Base-by-base conservation (phyloP, 2,113 vertebrate genomes). In the Australoheros scitulus region DNA sequence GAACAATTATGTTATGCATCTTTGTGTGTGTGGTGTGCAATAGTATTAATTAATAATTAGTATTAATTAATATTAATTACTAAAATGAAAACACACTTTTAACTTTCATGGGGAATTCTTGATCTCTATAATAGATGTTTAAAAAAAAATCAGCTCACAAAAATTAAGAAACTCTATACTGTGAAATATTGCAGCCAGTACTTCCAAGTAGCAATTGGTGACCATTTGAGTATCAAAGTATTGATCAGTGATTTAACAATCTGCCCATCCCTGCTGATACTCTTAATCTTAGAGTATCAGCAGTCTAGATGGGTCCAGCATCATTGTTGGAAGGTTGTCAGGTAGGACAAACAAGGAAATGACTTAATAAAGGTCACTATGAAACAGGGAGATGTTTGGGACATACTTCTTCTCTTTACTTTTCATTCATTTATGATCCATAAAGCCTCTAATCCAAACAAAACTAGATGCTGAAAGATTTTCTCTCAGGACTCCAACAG, bases 301-400 rank as follows among this genome's bases (percentile, higher is more conserved):
- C 74, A 68, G 8, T 86, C 88, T 76, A 15, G 87, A 94, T 93
- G 3, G 88, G 94, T 96, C 92, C 92, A 94, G 95, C 94, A 91
- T 94, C 80, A 94, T 91, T 93, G 22, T n/a, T 96, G 96, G 96
- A 96, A 91, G 86, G 15, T 83, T 93, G 95, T 96, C 95, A 96
- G 94, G 92, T 93, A 92, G 91, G 93, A 92, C 56, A 81, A 55
- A 58, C 59, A 77, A 79, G 34, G 76, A 29, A 57, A 79, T 63
- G 80, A 80, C 32, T n/a, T 56, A 17, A 26, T 61, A 93, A 72
- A 96, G 95, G 94, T 95, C 91, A 94, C 78, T 91, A 93, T 93
- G 90, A 93, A 93, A 94, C 94, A 87, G 91, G 86, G 88, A 95
- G 90, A 91, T 86, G 94, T 52, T 2, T 52, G 41, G 9, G 41